A percentile compares a stretch with the other conserved stretches of the same genome.
Conservation (phyloP, 2,888 invertebrate genomes). For the Napeogenes sylphis region DNA sequence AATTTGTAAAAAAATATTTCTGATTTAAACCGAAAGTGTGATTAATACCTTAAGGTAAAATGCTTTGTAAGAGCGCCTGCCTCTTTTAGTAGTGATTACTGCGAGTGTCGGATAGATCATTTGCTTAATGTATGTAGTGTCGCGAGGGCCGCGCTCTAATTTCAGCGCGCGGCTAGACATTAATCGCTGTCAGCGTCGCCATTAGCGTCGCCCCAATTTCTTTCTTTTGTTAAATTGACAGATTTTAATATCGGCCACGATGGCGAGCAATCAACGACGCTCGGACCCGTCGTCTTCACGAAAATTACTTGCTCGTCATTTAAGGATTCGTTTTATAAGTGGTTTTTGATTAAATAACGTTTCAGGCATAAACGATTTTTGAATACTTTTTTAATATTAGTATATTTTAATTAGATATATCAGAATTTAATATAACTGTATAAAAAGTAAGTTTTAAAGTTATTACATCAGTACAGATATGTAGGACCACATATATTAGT, state of each 20-base stretch:
- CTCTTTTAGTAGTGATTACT: slow-evolving; percentile 9
- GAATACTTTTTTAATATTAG: too few relatives aligned
- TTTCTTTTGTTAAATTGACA: slow-evolving; percentile 32
- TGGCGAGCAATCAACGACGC: slow-evolving; percentile 13
- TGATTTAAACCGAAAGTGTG: neutral
- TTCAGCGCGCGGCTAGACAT: slow-evolving; percentile 20
- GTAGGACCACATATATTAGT: too few relatives aligned
- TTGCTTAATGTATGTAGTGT: slow-evolving; percentile 27
- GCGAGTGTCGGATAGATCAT: slow-evolving; percentile 23
- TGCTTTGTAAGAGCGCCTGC: neutral
- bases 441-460: too few relatives aligned
- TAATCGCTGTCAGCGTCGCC: slow-evolving; percentile 30
- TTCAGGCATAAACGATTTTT: too few relatives aligned
- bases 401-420: too few relatives aligned
- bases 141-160: slow-evolving; percentile 19
- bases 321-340: too few relatives aligned
- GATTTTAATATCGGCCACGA: slow-evolving; percentile 28
- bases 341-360: too few relatives aligned
- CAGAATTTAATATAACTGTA: too few relatives aligned
- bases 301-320: neutral
- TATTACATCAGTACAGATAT: too few relatives aligned
- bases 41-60: slow-evolving; percentile 5
- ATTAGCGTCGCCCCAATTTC: slow-evolving; percentile 31
- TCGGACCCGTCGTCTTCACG: slow-evolving; percentile 1
- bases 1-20: neutral